phyloP scores from a whole-genome alignment of 2,797 vertebrate genomes.

The Intellagama lesueurii region DNA sequence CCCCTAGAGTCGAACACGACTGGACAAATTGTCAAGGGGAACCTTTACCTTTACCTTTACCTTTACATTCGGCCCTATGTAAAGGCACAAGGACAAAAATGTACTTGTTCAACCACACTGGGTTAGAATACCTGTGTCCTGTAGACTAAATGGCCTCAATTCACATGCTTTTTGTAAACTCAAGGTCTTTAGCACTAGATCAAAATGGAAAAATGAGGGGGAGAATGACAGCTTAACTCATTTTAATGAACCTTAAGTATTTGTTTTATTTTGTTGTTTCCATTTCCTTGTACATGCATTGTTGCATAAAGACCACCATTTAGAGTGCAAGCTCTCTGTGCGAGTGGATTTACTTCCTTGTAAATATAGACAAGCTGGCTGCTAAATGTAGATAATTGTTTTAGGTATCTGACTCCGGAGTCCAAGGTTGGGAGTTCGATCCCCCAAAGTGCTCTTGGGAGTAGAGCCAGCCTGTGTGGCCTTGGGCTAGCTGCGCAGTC shows the following conservation, averaged over 20 bases:
- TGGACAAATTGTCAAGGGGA: no score
- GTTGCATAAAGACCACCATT: background rate
- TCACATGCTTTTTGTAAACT: background rate
- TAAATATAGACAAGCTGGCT: background rate
- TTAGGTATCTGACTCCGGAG: background rate
- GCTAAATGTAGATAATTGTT: background rate
- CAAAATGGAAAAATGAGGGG: background rate
- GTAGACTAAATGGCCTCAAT: background rate
- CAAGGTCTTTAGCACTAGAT: constrained; percentile 12
- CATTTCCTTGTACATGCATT: background rate
- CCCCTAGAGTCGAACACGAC: no score
- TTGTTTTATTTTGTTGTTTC: constrained; percentile 32
- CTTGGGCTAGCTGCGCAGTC: no score
- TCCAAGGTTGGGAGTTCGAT: no score
- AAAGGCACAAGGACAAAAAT: background rate
- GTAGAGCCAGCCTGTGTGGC: no score
- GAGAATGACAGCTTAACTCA: background rate
- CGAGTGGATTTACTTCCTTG: no score
- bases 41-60: no score
- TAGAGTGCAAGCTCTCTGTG: background rate
- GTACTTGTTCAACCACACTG: background rate
- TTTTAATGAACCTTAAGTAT: background rate
- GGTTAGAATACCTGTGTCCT: background rate
- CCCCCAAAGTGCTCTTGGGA: no score
- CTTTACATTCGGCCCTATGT: background rate